These are phyloP conservation scores for Micronycteris hirsuta DNA, from an alignment of 2,113 vertebrate genomes.

Conservation along the genomic window DNA sequence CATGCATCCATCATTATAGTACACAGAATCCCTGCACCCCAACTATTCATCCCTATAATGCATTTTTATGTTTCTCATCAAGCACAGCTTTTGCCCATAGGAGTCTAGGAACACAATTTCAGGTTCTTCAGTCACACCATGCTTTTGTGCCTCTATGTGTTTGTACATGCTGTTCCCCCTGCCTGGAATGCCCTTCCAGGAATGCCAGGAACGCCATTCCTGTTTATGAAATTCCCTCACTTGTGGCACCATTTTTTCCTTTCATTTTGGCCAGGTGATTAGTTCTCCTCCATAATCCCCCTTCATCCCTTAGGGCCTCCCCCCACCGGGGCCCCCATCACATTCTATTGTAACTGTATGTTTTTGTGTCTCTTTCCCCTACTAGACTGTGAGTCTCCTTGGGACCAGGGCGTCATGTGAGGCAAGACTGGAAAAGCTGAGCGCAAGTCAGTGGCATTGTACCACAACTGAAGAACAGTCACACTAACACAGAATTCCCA, in stretches of 20 bases:
- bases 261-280: not conserved
- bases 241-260: not conserved
- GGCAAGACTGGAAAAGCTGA: not conserved
- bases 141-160: not conserved
- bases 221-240: not conserved
- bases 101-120: not conserved
- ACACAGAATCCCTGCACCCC: not conserved
- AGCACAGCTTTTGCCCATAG: not conserved
- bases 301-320: not conserved
- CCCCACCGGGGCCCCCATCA: not conserved
- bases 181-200: not conserved
- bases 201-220: not conserved
- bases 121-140: not conserved
- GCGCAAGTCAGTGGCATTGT: not conserved
- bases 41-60: not conserved
- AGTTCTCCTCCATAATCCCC: not conserved
- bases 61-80: not conserved
- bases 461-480: not conserved
- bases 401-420: not conserved
- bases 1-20: fast-evolving
- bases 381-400: not conserved
- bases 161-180: not conserved
- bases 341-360: not conserved
- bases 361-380: not conserved
- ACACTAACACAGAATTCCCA: not conserved